Evolutionary conservation across 2,888 invertebrate genomes (phyloP).

Genomic region (Mongoloraphidia duomilia): DNA sequence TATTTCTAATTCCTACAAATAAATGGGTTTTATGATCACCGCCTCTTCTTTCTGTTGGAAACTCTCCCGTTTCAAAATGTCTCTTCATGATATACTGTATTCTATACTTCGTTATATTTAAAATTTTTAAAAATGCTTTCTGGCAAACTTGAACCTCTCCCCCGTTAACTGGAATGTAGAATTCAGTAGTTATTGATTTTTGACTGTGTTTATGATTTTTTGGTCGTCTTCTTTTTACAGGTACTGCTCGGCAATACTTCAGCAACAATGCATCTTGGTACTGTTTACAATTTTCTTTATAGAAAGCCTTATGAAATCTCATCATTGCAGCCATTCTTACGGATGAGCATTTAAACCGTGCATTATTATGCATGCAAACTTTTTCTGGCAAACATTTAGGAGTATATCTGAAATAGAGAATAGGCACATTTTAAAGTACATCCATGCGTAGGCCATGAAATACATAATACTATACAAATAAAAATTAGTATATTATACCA

Average conservation of each 20-base stretch:
- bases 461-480: no score
- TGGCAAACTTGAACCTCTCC: constrained; percentile 5
- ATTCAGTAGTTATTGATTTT: neutral
- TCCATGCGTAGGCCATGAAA: no score
- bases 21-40: constrained; percentile 11
- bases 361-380: no score
- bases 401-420: no score
- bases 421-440: no score
- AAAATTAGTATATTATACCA: no score
- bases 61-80: constrained; percentile 10
- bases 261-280: constrained; percentile 9
- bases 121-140: constrained; percentile 8
- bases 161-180: neutral
- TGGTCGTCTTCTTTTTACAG: constrained; percentile 3
- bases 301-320: no score
- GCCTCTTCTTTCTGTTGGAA: constrained; percentile 11
- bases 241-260: constrained; percentile 6
- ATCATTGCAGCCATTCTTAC: no score
- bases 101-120: constrained; percentile 10
- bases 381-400: no score
- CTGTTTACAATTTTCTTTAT: neutral
- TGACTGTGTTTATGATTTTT: constrained; percentile 3
- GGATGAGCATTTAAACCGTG: no score
- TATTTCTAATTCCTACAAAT: constrained; percentile 9
- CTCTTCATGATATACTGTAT: constrained; percentile 13